Conservation (phyloP, 2,797 vertebrate species). For the Dallia pectoralis region DNA sequence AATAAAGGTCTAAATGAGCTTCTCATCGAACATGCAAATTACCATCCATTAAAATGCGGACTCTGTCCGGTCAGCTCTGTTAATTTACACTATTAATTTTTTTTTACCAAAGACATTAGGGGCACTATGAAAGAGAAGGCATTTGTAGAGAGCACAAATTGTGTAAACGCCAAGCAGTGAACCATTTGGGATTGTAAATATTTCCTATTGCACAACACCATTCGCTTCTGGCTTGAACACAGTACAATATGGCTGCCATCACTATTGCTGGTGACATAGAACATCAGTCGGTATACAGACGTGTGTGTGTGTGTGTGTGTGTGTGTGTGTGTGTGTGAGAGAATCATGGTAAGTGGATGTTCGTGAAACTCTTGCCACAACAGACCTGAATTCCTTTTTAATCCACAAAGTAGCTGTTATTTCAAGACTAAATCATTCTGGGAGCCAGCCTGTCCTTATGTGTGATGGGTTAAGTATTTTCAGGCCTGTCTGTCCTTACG, state of each 20-base stretch:
- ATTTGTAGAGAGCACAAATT: not conserved
- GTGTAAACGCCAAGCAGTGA: not conserved
- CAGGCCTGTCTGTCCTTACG: conserved; percentile 15
- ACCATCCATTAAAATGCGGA: not conserved
- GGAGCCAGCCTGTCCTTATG: conserved; percentile 12
- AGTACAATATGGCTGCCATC: conserved; percentile 15
- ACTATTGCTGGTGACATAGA: conserved; percentile 37
- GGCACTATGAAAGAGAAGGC: not conserved
- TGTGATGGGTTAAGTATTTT: conserved; percentile 43
- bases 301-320: conserved; percentile 18
- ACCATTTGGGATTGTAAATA: not conserved
- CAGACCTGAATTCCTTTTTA: conserved; percentile 34
- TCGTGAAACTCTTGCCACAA: conserved; percentile 37
- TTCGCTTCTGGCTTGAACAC: conserved; percentile 49
- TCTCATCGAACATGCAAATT: not conserved
- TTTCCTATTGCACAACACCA: conserved; percentile 39
- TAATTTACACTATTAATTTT: not conserved
- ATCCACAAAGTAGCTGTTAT: not conserved
- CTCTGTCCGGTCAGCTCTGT: not conserved
- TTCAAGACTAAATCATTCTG: conserved; percentile 11
- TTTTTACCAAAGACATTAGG: not conserved
- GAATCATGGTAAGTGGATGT: too few species aligned
- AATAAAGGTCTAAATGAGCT: too few species aligned
- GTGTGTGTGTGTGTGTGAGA: too few species aligned
- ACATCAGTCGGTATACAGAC: conserved; percentile 45